Evolutionary conservation across 2,113 vertebrate species (phyloP), one percentile per base, ranked within the genome.

Genomic region (Takifugu flavidus): DNA sequence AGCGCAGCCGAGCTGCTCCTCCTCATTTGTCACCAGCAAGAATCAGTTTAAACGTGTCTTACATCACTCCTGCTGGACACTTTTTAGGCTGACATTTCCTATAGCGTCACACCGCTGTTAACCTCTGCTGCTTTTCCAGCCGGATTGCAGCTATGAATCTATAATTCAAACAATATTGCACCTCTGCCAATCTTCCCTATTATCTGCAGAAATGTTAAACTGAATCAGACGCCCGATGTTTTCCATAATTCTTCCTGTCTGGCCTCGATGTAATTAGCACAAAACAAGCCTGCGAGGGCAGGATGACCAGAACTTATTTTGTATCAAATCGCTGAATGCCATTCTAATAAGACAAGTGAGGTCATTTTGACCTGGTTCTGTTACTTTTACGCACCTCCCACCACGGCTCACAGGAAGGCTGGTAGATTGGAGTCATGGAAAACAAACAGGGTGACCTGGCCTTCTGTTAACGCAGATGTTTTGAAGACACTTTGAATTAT

Each of bases 291-390:
- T 50, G 45, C 79, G 39, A 42, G 49, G 53, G 70, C 58, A 62
- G 51, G 56, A 49, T 71, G 71, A 72, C 72, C 70, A 45, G 58
- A 77, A 75, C 72, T 72, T 65, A 49, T n/a, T 49, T 49, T 2
- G 20, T n/a, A 49, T 14, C 49, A 50, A 25, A 8, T 26, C 0
- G 12, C 20, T 14, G 27, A 34, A 56, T 3, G 14, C 8, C 34
- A 39, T 39, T 11, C 3, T 10, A 39, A 11, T 39, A 11, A 39
- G 34, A 39, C 34, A 39, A 10, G 7, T 10, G 34, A 2, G 31
- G 8, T 39, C 34, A 39, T 11, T 10, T 39, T 39, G 34, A 39
- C 34, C 7, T 39, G 34, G 8, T 39, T 39, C 8, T 39, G 34
- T 39, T 39, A 10, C 34, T 39, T 10, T 39, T 39, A 6, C 11